Evolutionary conservation across 2,888 invertebrate species (phyloP).

Genomic region (Thymelicus sylvestris): DNA sequence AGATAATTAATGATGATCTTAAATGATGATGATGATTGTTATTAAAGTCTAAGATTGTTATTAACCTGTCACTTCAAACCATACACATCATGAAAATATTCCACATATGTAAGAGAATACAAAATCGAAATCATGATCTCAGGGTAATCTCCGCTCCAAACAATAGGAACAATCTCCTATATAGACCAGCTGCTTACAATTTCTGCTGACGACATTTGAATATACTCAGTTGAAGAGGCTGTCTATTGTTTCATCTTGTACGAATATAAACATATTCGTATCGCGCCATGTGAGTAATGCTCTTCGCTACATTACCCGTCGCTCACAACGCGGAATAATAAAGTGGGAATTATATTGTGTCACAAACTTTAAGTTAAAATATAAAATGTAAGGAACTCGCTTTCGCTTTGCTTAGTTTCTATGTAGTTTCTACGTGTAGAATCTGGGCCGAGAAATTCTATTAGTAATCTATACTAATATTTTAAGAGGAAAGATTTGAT

Average conservation of each 20-base stretch:
- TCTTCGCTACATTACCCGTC: conserved; percentile 5
- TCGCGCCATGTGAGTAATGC: conserved; percentile 6
- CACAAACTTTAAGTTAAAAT: conserved; percentile 3
- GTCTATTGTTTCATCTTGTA: conserved; percentile 13
- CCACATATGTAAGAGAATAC: background rate
- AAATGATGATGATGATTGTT: too few relatives aligned
- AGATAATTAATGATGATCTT: too few relatives aligned
- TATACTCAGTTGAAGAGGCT: conserved; percentile 3
- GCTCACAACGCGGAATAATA: conserved; percentile 3
- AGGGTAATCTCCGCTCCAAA: background rate
- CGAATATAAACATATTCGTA: conserved; percentile 13
- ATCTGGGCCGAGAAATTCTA: too few relatives aligned
- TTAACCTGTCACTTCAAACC: too few relatives aligned
- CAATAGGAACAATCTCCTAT: background rate
- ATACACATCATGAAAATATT: too few relatives aligned
- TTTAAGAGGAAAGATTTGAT: too few relatives aligned
- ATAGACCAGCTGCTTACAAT: background rate
- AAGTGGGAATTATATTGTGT: background rate
- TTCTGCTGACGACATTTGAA: conserved; percentile 16
- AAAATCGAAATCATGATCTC: background rate
- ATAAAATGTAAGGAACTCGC: too few relatives aligned
- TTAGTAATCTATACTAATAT: too few relatives aligned
- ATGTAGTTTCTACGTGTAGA: too few relatives aligned
- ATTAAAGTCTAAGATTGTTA: too few relatives aligned
- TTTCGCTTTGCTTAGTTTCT: too few relatives aligned